Base-by-base conservation (phyloP, 2,888 invertebrate genomes). In the Anoplius nigerrimus region DNA sequence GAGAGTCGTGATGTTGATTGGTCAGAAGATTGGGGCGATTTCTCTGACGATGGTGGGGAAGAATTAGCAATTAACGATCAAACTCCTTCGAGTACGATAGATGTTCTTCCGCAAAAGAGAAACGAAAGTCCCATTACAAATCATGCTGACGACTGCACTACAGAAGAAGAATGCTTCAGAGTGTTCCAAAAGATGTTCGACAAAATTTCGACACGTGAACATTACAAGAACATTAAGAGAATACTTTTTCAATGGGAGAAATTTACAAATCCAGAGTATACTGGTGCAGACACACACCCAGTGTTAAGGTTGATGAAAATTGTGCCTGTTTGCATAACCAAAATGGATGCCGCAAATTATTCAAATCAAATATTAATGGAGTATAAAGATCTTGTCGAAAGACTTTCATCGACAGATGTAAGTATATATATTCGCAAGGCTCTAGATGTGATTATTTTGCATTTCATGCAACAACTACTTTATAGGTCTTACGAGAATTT, bases 1-100 rank as follows among this genome's bases (percentile, higher is more conserved):
- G 43, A 56, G 43, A 20, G 1, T n/a, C 11, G 1, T 18, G 55
- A 71, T 27, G 13, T 64, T 18, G 71, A 81, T 59, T 85, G 81
- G 86, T 82, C 78, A 42, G 83, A 86, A 18, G 82, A 83, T 42
- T 87, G 87, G 87, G 85, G 78, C 4, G 83, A 86, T 72, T 83
- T 86, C 72, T 81, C 83, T n/a, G 83, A 84, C 48, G 76, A 75
- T 24, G 69, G 75, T 55, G 59, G 74, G 5, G 69, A 73, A 53
- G 76, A 77, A 55, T 68, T 68, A 16, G 51, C 34, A 6, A 34
- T 13, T 6, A 11, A 48, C n/a, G n/a, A 48, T 48, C 1, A 2
- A 16, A 48, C 4, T n/a, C n/a, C n/a, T n/a, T n/a, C n/a, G n/a
- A n/a, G n/a, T n/a, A n/a, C n/a, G n/a, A n/a, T n/a, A n/a, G n/a